Percentiles rank a stretch among this genome's conserved stretches.
These are phyloP conservation scores for Tiaroga cobitis DNA, from an alignment of 2,797 vertebrate genomes.

Conservation along the genomic window DNA sequence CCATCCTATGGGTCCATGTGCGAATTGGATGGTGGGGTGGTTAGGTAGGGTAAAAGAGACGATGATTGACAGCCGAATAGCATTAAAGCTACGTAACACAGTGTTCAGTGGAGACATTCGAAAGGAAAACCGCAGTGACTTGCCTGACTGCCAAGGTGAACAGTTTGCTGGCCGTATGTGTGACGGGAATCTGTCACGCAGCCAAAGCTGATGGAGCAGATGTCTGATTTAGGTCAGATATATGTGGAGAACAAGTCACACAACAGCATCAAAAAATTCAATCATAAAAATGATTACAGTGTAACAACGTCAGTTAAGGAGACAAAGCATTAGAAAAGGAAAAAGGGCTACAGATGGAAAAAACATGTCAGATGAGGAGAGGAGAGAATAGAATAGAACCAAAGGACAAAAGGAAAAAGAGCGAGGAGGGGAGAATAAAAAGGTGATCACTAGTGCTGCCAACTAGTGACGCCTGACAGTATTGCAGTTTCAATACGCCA, in stretches of 20 bases:
- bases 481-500: not conserved
- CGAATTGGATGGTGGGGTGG: not conserved
- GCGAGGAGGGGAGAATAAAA: not conserved
- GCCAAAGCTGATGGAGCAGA: slow-evolving; percentile 29
- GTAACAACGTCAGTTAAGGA: not conserved
- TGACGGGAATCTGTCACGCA: not conserved
- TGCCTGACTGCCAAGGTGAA: slow-evolving; percentile 20
- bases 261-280: not conserved
- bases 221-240: slow-evolving; percentile 22
- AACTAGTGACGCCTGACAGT: slow-evolving; percentile 34
- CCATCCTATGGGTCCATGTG: not conserved
- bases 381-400: not conserved
- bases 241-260: not conserved
- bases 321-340: not conserved
- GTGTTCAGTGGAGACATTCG: not conserved
- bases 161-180: slow-evolving; percentile 2
- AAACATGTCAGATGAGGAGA: not conserved
- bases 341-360: not conserved
- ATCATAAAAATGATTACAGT: not conserved
- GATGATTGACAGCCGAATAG: not conserved
- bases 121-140: not conserved
- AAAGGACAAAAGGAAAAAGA: slow-evolving; percentile 14
- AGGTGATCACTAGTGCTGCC: slow-evolving; percentile 25
- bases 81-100: not conserved
- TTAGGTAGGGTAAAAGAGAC: not conserved